A percentile compares a stretch with the other conserved stretches of the same genome.
These are phyloP conservation scores for Thecophora atra DNA, from an alignment of 2,888 invertebrate species.

Conservation along the genomic window DNA sequence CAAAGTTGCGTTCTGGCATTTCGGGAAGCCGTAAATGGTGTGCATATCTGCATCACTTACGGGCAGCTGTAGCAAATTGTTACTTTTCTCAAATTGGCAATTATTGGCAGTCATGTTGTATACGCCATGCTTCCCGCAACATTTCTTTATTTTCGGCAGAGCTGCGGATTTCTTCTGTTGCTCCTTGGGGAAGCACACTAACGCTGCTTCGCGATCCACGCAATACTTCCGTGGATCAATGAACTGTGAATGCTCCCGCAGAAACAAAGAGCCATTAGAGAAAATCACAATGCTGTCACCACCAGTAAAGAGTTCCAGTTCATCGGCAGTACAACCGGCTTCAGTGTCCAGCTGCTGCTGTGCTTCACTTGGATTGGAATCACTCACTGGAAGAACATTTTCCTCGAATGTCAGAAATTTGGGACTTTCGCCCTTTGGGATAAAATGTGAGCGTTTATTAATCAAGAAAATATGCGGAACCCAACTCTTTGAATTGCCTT, in stretches of 20 bases:
- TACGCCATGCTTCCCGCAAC: slow-evolving; percentile 74
- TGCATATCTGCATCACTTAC: slow-evolving; percentile 50
- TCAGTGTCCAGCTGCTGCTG: slow-evolving; percentile 14
- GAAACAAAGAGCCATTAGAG: slow-evolving; percentile 73
- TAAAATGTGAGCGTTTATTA: slow-evolving; percentile 63
- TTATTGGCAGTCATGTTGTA: slow-evolving; percentile 70
- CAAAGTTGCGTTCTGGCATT: slow-evolving; percentile 45
- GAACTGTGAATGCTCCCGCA: slow-evolving; percentile 67
- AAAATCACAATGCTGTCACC: slow-evolving; percentile 67
- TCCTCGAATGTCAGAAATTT: slow-evolving; percentile 66
- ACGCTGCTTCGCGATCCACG: slow-evolving; percentile 73
- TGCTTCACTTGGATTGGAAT: slow-evolving; percentile 37
- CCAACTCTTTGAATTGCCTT: slow-evolving; percentile 66
- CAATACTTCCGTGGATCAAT: slow-evolving; percentile 74
- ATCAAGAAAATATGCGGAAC: slow-evolving; percentile 72
- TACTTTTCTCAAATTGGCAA: slow-evolving; percentile 55
- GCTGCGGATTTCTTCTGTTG: slow-evolving; percentile 50
- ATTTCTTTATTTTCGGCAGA: slow-evolving; percentile 69
- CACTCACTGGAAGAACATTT: slow-evolving; percentile 58
- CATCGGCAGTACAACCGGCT: slow-evolving; percentile 40
- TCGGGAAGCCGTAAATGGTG: slow-evolving; percentile 57
- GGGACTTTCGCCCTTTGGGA: slow-evolving; percentile 63
- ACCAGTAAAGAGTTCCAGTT: slow-evolving; percentile 60
- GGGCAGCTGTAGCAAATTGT: slow-evolving; percentile 48
- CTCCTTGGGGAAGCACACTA: slow-evolving; percentile 70